Conservation (phyloP, 2,113 vertebrate genomes). For the Neogobius melanostomus region DNA sequence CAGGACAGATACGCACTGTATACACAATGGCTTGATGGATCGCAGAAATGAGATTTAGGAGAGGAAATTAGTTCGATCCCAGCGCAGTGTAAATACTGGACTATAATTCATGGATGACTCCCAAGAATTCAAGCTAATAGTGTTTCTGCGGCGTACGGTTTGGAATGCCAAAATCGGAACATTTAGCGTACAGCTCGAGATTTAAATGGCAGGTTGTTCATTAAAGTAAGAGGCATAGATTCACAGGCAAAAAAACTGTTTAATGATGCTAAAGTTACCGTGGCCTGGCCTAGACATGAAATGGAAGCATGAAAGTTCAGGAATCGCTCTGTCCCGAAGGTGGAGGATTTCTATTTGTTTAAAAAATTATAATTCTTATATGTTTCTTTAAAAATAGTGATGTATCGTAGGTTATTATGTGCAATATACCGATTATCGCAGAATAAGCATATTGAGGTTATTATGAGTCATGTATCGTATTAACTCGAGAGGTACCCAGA, state of each 20-base stretch:
- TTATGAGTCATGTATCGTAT: too few relatives aligned
- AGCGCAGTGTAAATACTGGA: neutral
- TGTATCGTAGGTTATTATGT: too few relatives aligned
- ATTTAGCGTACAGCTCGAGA: neutral
- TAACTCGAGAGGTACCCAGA: too few relatives aligned
- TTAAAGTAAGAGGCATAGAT: neutral
- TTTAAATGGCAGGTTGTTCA: neutral
- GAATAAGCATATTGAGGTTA: too few relatives aligned
- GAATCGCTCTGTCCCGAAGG: too few relatives aligned
- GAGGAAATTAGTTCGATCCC: slow-evolving; percentile 4
- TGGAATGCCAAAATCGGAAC: neutral
- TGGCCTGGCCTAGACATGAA: too few relatives aligned
- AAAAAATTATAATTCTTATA: too few relatives aligned
- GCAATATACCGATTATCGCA: too few relatives aligned
- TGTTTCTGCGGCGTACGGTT: neutral
- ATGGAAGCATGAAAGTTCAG: too few relatives aligned
- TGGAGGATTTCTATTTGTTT: too few relatives aligned
- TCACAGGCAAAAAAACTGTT: neutral
- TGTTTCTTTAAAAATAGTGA: too few relatives aligned
- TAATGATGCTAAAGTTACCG: too few relatives aligned
- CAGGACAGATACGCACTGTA: slow-evolving; percentile 1
- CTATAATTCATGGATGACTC: slow-evolving; percentile 1
- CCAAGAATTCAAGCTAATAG: neutral
- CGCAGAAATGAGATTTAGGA: slow-evolving; percentile 1
- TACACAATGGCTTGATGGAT: slow-evolving; percentile 2